Conservation (phyloP, 2,888 invertebrate genomes). For the Lypha dubia region DNA sequence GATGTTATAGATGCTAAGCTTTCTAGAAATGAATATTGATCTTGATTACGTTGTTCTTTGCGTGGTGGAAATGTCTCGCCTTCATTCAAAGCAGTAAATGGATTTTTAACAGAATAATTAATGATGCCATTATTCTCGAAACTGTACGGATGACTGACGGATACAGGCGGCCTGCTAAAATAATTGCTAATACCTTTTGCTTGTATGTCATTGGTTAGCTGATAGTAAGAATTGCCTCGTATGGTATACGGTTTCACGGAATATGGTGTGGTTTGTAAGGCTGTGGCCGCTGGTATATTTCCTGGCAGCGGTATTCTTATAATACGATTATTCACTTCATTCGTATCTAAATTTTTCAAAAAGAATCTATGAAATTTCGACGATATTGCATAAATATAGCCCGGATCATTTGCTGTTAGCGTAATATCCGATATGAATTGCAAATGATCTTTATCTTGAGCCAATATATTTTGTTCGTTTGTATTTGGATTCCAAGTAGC, state of each 20-base stretch:
- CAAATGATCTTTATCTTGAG: constrained; percentile 88
- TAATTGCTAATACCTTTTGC: constrained; percentile 34
- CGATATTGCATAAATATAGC: constrained; percentile 89
- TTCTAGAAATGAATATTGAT: constrained; percentile 79
- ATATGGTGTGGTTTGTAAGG: constrained; percentile 12
- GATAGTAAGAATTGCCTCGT: constrained; percentile 44
- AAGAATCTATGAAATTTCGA: constrained; percentile 93
- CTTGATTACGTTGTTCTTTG: constrained; percentile 76
- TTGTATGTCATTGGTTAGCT: constrained; percentile 71
- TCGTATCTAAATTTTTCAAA: constrained; percentile 86
- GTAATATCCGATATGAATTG: constrained; percentile 92
- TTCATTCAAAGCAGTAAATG: constrained; percentile 81
- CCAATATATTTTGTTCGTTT: constrained; percentile 89
- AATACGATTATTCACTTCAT: constrained; percentile 90
- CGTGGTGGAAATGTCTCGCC: constrained; percentile 81
- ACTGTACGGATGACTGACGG: constrained; percentile 76
- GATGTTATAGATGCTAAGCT: constrained; percentile 74
- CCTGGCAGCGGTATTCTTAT: constrained; percentile 84
- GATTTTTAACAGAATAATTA: constrained; percentile 79
- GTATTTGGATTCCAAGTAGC: constrained; percentile 91
- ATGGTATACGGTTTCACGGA: constrained; percentile 54
- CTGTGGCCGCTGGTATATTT: background rate
- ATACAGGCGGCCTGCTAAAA: constrained; percentile 39
- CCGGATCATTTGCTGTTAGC: constrained; percentile 87
- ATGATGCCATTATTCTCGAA: constrained; percentile 78